These are phyloP conservation scores for Gadopsis marmoratus DNA, from an alignment of 2,797 vertebrate genomes.

Conservation along the genomic window DNA sequence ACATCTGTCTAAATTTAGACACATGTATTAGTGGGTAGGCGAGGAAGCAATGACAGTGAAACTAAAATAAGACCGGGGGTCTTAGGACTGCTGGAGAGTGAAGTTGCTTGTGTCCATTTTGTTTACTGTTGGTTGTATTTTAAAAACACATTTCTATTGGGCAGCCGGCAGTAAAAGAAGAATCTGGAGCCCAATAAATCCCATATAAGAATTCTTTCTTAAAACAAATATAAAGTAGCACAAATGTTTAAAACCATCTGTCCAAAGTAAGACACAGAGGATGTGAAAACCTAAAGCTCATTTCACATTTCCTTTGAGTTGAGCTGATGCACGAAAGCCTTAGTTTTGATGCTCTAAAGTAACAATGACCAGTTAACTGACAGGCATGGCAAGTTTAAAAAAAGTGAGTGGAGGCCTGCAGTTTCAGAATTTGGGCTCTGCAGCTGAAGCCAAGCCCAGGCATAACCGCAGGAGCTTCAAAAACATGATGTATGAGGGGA, in stretches of 20 bases:
- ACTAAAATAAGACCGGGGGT: conserved; percentile 64
- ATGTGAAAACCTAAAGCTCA: not conserved
- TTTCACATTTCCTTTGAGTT: conserved; percentile 8
- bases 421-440: conserved; percentile 35
- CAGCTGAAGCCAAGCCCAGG: conserved; percentile 24
- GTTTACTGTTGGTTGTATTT: conserved; percentile 19
- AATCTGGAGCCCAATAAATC: conserved; percentile 3
- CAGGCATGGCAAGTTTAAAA: conserved; percentile 26
- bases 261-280: not conserved
- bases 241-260: conserved; percentile 7
- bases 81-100: conserved; percentile 24
- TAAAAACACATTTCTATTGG: not conserved
- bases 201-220: not conserved
- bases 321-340: not conserved
- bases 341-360: conserved; percentile 45
- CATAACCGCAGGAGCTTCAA: conserved; percentile 34
- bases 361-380: conserved; percentile 51
- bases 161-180: not conserved
- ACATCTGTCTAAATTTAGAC: conserved; percentile 67
- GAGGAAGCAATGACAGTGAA: conserved; percentile 51
- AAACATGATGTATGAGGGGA: conserved; percentile 36
- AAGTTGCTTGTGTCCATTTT: conserved; percentile 31
- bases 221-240: conserved; percentile 1
- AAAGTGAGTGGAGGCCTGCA: conserved; percentile 43
- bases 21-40: conserved; percentile 38